Conservation (phyloP, 2,113 vertebrate genomes). For the Peucedramus taeniatus region DNA sequence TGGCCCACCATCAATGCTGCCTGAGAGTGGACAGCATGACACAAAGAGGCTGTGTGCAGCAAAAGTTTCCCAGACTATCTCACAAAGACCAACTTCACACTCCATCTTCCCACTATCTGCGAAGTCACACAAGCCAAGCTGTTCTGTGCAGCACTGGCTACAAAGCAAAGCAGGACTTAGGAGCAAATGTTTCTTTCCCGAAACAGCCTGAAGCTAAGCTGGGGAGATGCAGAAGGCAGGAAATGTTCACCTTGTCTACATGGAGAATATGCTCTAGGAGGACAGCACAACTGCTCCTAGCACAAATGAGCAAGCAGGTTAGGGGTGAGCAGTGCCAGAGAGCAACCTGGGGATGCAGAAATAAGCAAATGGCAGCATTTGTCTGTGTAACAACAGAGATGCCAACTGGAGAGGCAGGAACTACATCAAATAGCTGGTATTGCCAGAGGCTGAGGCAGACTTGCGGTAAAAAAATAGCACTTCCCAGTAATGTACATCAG, state of each 20-base stretch:
- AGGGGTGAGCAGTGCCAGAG: not conserved
- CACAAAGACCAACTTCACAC: not conserved
- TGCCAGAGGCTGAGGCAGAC: slow-evolving; percentile 42
- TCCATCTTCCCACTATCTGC: not conserved
- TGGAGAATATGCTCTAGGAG: rapidly evolving
- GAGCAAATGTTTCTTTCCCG: not conserved
- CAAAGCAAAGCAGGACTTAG: not conserved
- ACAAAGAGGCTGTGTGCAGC: not conserved
- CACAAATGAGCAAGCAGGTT: not conserved
- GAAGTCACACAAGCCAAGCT: not conserved
- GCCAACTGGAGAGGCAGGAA: not conserved
- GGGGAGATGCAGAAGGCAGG: not conserved
- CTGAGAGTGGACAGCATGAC: not conserved
- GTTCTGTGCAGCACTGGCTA: not conserved
- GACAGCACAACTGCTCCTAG: not conserved
- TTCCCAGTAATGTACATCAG: slow-evolving; percentile 16
- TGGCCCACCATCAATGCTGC: not conserved
- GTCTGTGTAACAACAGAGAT: not conserved
- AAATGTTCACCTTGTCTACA: not conserved
- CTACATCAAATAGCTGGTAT: not conserved
- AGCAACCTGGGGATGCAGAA: not conserved
- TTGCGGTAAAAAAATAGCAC: slow-evolving; percentile 34
- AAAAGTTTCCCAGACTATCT: not conserved
- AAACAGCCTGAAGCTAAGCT: not conserved
- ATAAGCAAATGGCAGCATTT: not conserved